These are phyloP conservation scores for Athalia cordata DNA, from an alignment of 2,888 invertebrate genomes.

Conservation along the genomic window DNA sequence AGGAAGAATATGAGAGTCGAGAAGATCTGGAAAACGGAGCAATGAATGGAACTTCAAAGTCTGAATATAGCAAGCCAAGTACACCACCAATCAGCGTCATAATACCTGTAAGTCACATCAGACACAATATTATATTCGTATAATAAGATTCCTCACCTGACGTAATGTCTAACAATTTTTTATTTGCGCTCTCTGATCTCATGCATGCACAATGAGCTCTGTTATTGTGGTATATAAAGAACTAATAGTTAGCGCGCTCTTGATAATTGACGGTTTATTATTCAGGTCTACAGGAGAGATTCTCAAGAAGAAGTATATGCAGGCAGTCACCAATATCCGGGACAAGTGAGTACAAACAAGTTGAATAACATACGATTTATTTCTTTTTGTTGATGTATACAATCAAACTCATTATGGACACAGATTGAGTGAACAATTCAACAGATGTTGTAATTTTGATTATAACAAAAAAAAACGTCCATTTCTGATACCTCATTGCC, in stretches of 20 bases:
- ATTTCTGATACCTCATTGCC: too few relatives aligned
- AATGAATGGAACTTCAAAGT: constrained; percentile 57
- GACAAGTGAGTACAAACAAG: constrained; percentile 76
- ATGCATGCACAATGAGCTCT: too few relatives aligned
- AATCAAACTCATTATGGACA: neutral
- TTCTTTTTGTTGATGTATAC: constrained; percentile 47
- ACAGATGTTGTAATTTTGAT: too few relatives aligned
- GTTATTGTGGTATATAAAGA: neutral
- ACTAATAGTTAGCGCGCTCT: neutral
- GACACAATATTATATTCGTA: neutral
- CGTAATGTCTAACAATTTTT: too few relatives aligned
- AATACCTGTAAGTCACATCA: constrained; percentile 64
- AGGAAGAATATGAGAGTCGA: constrained; percentile 78
- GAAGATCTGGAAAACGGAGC: constrained; percentile 76
- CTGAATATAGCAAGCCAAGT: constrained; percentile 63
- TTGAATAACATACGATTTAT: constrained; percentile 12
- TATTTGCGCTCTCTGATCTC: too few relatives aligned
- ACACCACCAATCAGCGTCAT: constrained; percentile 68
- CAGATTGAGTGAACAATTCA: too few relatives aligned
- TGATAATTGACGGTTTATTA: constrained; percentile 72
- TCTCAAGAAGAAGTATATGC: constrained; percentile 97
- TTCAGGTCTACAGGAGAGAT: constrained; percentile 96
- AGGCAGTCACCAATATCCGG: constrained; percentile 98
- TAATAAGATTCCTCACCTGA: neutral
- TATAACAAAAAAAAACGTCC: too few relatives aligned